phyloP scores from a whole-genome alignment of 2,888 invertebrate genomes.

The Tethea ocularis region DNA sequence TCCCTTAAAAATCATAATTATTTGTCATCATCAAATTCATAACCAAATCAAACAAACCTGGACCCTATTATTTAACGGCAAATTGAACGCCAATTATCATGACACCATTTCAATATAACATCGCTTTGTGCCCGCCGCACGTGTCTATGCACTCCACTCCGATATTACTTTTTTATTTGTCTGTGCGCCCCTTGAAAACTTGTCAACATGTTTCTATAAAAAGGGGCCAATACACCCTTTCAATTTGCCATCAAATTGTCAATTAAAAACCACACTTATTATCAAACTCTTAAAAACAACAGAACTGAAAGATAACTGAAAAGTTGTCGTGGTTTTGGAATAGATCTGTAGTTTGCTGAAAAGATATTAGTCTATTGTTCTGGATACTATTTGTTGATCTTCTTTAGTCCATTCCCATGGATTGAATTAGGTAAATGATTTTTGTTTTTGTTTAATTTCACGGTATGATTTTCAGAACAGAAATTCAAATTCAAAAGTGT shows the following conservation, averaged over 20 bases:
- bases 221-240: constrained; percentile 25
- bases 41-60: constrained; percentile 17
- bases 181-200: constrained; percentile 69
- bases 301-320: constrained; percentile 11
- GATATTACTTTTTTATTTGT: constrained; percentile 81
- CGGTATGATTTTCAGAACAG: constrained; percentile 13
- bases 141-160: constrained; percentile 53
- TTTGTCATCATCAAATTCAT: neutral
- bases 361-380: constrained; percentile 68
- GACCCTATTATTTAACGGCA: constrained; percentile 44
- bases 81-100: constrained; percentile 75
- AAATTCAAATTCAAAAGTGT: too few species aligned
- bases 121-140: constrained; percentile 57
- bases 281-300: constrained; percentile 11
- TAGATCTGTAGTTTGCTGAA: constrained; percentile 65
- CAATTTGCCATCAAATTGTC: neutral
- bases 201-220: constrained; percentile 75
- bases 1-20: too few species aligned
- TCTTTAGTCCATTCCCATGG: constrained; percentile 66
- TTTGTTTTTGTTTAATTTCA: constrained; percentile 53
- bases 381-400: constrained; percentile 61
- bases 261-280: constrained; percentile 13
- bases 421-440: constrained; percentile 54
- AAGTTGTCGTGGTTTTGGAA: constrained; percentile 35
- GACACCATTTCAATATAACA: constrained; percentile 74